phyloP scores from a whole-genome alignment of 2,888 invertebrate genomes.

The Therioaphis trifolii region DNA sequence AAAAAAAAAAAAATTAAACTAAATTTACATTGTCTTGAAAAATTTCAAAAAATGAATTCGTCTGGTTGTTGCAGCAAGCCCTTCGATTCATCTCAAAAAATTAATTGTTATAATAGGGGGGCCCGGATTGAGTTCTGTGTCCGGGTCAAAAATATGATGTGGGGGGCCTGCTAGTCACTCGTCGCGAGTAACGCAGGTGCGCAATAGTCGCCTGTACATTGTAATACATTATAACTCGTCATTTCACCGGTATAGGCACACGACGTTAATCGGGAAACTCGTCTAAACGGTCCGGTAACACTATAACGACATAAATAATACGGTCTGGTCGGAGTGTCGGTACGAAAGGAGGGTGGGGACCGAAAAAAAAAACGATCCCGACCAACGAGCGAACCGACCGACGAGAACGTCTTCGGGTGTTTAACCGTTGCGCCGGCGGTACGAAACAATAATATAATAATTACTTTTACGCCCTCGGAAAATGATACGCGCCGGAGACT shows the following conservation, averaged over 20 bases:
- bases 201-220: background rate
- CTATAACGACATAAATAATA: background rate
- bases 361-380: background rate
- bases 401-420: background rate
- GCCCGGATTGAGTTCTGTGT: no score
- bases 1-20: no score
- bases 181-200: no score
- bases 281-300: background rate
- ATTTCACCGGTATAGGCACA: background rate
- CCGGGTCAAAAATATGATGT: no score
- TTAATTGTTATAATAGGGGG: no score
- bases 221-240: background rate
- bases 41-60: no score
- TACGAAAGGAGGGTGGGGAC: no score
- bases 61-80: no score
- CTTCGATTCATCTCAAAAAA: no score
- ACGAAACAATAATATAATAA: background rate
- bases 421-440: slow-evolving; percentile 14
- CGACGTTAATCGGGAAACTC: background rate
- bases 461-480: slow-evolving; percentile 8
- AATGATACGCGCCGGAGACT: background rate
- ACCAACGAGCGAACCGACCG: background rate
- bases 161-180: no score
- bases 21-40: no score
- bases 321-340: no score